Evolutionary conservation across 2,888 invertebrate genomes (phyloP).

Genomic region (Nemapogon koenigi): DNA sequence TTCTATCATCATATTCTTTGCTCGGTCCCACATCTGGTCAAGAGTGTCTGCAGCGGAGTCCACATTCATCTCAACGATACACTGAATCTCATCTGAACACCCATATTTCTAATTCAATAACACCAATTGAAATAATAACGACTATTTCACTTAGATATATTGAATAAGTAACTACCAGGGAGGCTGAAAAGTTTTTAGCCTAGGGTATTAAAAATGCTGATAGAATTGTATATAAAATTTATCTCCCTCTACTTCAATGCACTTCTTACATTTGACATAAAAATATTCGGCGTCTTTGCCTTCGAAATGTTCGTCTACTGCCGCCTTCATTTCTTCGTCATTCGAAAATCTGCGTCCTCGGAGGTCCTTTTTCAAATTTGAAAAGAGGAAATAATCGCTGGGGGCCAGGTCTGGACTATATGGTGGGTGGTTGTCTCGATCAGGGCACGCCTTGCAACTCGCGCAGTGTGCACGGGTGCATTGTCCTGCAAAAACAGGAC

Average conservation of each 20-base stretch:
- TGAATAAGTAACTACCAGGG: no score
- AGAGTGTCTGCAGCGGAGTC: no score
- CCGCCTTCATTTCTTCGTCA: slow-evolving; percentile 1
- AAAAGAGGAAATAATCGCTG: no score
- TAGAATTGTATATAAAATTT: slow-evolving; percentile 5
- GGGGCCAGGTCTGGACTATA: slow-evolving; percentile 5
- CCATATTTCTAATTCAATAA: no score
- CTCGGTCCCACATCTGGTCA: no score
- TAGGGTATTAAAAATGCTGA: slow-evolving; percentile 6
- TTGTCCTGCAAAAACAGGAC: slow-evolving; percentile 8
- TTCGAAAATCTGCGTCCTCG: slow-evolving; percentile 1
- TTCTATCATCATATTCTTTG: no score
- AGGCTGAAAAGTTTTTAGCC: slow-evolving; percentile 8
- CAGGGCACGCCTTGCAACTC: slow-evolving; percentile 3
- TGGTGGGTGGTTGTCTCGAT: slow-evolving; percentile 3
- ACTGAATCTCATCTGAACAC: no score
- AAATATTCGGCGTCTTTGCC: slow-evolving; percentile 4
- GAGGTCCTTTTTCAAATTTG: no score
- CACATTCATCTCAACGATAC: no score
- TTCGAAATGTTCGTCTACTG: slow-evolving; percentile 6
- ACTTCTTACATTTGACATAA: slow-evolving; percentile 7
- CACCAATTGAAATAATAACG: no score
- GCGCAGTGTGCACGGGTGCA: slow-evolving; percentile 7
- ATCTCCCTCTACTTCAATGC: background rate
- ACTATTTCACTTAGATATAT: no score